These are phyloP conservation scores for Cryptosula pallasiana DNA, from an alignment of 2,888 invertebrate species.

Conservation along the genomic window DNA sequence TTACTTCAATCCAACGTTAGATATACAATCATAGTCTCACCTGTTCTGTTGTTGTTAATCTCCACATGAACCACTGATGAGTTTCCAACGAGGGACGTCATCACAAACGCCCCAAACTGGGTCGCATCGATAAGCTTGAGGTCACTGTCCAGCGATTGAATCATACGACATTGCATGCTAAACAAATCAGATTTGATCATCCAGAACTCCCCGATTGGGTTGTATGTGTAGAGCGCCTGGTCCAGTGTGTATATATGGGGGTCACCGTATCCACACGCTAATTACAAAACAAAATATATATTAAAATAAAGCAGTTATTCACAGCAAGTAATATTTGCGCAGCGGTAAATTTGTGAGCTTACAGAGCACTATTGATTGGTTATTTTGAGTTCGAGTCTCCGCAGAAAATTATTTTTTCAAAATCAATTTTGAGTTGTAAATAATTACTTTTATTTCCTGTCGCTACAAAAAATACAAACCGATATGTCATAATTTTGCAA, in stretches of 20 bases:
- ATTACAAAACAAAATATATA: neutral
- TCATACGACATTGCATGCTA: constrained; percentile 16
- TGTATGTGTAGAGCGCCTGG: constrained; percentile 19
- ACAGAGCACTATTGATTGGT: no score
- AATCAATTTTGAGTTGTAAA: no score
- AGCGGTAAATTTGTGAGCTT: no score
- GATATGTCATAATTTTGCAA: no score
- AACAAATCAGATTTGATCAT: constrained; percentile 15
- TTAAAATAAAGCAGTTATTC: no score
- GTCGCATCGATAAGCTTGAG: neutral
- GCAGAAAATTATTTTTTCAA: no score
- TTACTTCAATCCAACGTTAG: no score
- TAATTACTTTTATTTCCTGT: no score
- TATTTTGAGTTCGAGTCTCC: no score
- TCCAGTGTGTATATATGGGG: constrained; percentile 22
- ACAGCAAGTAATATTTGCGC: no score
- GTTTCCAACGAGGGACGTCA: neutral
- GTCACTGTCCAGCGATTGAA: neutral
- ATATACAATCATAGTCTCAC: neutral
- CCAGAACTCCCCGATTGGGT: constrained; percentile 23
- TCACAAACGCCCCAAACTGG: constrained; percentile 15
- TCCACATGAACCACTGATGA: constrained; percentile 11
- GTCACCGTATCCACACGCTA: constrained; percentile 17
- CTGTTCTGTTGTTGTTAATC: neutral
- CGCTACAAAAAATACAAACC: no score